Base-by-base conservation (phyloP, 2,113 vertebrate genomes). In the Zosterops borbonicus region DNA sequence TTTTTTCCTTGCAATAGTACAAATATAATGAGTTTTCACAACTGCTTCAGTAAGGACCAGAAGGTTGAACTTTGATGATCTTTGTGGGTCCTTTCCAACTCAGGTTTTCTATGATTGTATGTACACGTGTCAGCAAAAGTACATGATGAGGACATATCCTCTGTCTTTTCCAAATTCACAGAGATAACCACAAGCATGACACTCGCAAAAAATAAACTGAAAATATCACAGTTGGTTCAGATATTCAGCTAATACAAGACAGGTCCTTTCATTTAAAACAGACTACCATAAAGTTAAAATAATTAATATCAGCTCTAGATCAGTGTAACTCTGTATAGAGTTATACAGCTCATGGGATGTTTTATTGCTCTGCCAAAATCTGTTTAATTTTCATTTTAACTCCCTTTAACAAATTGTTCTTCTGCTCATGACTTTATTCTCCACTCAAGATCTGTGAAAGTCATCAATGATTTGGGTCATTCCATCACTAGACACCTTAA, bases 21-120 rank as follows among this genome's bases (percentile, higher is more conserved):
- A 76, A 78, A 75, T 16, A 67, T 5, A 82, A 53, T 11, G 23
- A 87, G 6, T 62, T 81, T 52, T 19, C 35, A 87, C 29, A 71
- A 63, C 22, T 37, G 14, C 22, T 67, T 75, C 58, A 79, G n/a
- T 41, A 68, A 84, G 41, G 19, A 52, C 12, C 46, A 49, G 15
- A 50, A 27, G 9, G 9, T 2, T 41, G 29, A 20, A 47, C 41
- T 47, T 31, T 0, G 0, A 17, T 53, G 29, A 12, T 47, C 24
- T 52, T 31, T 8, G 11, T 53, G 18, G 5, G 9, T 35, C 53
- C 22, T 58, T 47, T 83, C 47, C 39, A 27, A 5, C 6, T 31
- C 39, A 22, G 39, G 17, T 53, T 60, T 62, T n/a, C 64, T 39
- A 12, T 37, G 55, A 24, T 24, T 62, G 39, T 11, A 2, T 29